Conservation (phyloP, 2,113 vertebrate genomes). For the Merops nubicus region DNA sequence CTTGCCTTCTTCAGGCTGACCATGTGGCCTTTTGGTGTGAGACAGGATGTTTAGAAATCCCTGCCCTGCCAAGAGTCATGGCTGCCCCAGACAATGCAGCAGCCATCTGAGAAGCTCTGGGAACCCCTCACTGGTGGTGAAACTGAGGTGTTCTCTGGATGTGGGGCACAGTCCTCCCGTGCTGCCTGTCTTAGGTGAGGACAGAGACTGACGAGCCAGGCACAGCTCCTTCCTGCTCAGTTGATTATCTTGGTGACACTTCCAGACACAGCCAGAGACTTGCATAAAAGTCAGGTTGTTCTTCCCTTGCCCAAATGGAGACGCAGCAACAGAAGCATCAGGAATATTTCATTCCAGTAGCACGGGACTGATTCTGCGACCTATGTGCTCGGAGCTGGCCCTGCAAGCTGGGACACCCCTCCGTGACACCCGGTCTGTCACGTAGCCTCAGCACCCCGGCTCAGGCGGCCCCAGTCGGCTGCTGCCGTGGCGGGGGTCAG, state of each 20-base stretch:
- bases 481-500: neutral
- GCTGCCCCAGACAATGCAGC: neutral
- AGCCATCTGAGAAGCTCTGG: neutral
- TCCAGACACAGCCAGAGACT: neutral
- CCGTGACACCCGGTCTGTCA: neutral
- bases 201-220: neutral
- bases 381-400: neutral
- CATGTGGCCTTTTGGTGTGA: neutral
- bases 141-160: neutral
- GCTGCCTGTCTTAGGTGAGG: neutral
- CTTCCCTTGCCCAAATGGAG: neutral
- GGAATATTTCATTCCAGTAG: neutral
- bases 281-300: neutral
- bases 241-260: neutral
- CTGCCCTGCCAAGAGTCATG: neutral
- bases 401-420: neutral
- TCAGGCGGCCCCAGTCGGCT: no score
- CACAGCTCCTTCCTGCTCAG: neutral
- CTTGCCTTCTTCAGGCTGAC: no score
- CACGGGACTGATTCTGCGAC: fast-evolving
- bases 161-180: neutral
- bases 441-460: neutral
- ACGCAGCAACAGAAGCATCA: fast-evolving
- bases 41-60: neutral
- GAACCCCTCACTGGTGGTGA: neutral